Percentiles rank a stretch among this genome's conserved stretches.
These are phyloP conservation scores for Centroberyx gerrardi DNA, from an alignment of 2,797 vertebrate genomes.

Conservation along the genomic window DNA sequence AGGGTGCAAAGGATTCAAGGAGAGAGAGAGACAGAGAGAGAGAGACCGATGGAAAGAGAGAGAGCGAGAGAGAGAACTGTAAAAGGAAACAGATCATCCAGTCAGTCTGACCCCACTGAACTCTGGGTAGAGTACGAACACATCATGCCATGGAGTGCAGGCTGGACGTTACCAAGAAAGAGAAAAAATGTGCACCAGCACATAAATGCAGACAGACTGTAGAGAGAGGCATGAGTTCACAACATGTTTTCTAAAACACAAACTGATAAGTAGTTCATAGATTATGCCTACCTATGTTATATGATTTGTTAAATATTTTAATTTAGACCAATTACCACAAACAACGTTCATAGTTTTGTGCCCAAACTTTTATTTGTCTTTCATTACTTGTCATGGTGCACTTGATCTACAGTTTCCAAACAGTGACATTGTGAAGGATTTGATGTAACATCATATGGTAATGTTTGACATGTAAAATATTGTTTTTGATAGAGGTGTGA, in stretches of 20 bases:
- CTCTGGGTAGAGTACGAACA: constrained; percentile 10
- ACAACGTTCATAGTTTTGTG: too few relatives aligned
- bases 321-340: background rate
- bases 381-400: too few relatives aligned
- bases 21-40: constrained; percentile 28
- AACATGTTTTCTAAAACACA: constrained; percentile 24
- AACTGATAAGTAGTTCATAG: background rate
- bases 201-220: background rate
- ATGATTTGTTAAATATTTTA: background rate
- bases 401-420: too few relatives aligned
- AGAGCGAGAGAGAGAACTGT: background rate
- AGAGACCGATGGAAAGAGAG: constrained; percentile 32
- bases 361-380: too few relatives aligned
- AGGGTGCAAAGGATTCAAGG: constrained; percentile 54
- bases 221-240: constrained; percentile 8
- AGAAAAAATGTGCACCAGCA: background rate
- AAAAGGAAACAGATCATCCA: constrained; percentile 43
- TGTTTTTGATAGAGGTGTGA: too few relatives aligned
- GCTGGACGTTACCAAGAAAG: constrained; percentile 10
- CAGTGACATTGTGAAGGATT: too few relatives aligned
- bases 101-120: constrained; percentile 45
- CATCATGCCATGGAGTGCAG: constrained; percentile 13
- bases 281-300: background rate
- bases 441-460: too few relatives aligned
- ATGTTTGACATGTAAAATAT: too few relatives aligned